phyloP scores from a whole-genome alignment of 2,113 vertebrate species.

The Piaya cayana region DNA sequence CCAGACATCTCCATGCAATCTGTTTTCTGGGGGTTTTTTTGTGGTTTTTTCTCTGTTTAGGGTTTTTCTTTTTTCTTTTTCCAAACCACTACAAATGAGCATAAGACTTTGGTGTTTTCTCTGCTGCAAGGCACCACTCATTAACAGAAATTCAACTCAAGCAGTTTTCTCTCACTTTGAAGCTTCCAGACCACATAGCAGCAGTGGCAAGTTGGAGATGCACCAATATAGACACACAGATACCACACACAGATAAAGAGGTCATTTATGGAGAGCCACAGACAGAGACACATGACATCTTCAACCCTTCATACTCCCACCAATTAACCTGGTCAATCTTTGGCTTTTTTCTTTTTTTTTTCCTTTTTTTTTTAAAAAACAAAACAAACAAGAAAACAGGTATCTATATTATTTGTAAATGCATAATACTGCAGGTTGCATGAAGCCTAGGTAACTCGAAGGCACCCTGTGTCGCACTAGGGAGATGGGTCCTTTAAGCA shows the following conservation, averaged over 20 bases:
- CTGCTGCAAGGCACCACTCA: slow-evolving; percentile 50
- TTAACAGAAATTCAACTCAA: background rate
- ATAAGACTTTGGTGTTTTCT: slow-evolving; percentile 64
- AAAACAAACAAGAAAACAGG: background rate
- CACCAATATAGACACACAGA: background rate
- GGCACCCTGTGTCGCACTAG: slow-evolving; percentile 67
- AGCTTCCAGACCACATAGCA: slow-evolving; percentile 33
- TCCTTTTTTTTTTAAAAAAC: too few species aligned
- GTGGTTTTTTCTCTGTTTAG: background rate
- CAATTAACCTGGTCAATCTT: slow-evolving; percentile 67
- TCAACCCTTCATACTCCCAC: slow-evolving; percentile 11
- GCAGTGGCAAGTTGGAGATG: slow-evolving; percentile 42
- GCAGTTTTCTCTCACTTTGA: slow-evolving; percentile 24
- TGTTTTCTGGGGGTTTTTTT: background rate
- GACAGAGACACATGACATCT: slow-evolving; percentile 19
- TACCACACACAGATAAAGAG: slow-evolving; percentile 30
- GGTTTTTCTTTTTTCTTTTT: background rate
- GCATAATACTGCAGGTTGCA: slow-evolving; percentile 65
- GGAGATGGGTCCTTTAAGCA: slow-evolving; percentile 27
- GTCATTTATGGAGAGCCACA: slow-evolving; percentile 49
- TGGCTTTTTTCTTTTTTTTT: slow-evolving; percentile 66
- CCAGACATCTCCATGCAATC: background rate
- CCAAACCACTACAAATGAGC: background rate
- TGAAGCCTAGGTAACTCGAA: slow-evolving; percentile 62
- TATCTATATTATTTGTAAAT: background rate